Percentiles rank a stretch among this genome's conserved stretches.
Evolutionary conservation across 2,888 invertebrate genomes (phyloP).

Genomic region (Metalampra italica): DNA sequence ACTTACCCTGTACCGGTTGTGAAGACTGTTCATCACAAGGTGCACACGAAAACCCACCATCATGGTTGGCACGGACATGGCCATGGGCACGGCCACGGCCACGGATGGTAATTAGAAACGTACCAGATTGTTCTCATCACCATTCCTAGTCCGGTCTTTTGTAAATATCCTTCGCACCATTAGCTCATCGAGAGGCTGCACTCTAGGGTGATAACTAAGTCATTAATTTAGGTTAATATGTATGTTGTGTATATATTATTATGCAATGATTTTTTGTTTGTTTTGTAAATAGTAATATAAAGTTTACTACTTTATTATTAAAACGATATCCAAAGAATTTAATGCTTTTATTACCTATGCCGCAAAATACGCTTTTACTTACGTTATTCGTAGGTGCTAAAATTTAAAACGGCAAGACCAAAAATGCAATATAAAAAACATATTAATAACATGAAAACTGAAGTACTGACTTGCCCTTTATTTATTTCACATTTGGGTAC

Average conservation of each 20-base stretch:
- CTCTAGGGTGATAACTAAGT: conserved; percentile 76
- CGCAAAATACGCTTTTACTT: not conserved
- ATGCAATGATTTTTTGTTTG: conserved; percentile 29
- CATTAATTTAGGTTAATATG: conserved; percentile 67
- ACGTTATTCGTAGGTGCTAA: not conserved
- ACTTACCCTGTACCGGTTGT: conserved; percentile 60
- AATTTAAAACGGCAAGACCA: no score
- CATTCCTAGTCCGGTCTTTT: conserved; percentile 54
- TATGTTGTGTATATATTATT: conserved; percentile 40
- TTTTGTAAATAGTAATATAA: conserved; percentile 66
- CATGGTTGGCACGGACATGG: conserved; percentile 25
- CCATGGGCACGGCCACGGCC: conserved; percentile 15
- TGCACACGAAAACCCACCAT: conserved; percentile 35
- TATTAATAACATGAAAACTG: no score
- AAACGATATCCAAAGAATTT: conserved; percentile 61
- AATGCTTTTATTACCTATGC: conserved; percentile 22
- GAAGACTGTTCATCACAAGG: conserved; percentile 70
- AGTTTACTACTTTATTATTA: conserved; percentile 53
- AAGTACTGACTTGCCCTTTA: no score
- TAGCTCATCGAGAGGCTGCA: conserved; percentile 75
- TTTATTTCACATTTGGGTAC: no score
- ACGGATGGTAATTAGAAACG: conserved; percentile 17
- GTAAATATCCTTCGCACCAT: conserved; percentile 62
- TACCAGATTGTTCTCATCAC: conserved; percentile 19
- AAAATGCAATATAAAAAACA: no score